Evolutionary conservation across 2,888 invertebrate species (phyloP), one percentile per base, ranked within the genome.

Genomic region (Himalopsyche kuldschensis): DNA sequence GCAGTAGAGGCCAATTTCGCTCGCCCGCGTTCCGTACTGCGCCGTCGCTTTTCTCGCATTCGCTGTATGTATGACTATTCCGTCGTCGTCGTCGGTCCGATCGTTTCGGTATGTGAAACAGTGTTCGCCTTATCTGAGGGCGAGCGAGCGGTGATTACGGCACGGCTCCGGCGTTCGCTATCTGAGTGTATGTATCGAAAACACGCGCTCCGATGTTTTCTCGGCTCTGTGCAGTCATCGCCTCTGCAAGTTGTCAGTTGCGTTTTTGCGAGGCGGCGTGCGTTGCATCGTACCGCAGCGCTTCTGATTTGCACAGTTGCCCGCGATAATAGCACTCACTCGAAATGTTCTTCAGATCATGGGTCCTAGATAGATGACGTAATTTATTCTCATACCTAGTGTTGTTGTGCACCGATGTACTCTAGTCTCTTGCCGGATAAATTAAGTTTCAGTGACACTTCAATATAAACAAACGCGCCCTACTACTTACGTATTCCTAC

Each of bases 201-300:
- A 69, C 69, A 69, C 69, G 69, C 69, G 69, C 69, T 69, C 69
- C 69, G 27, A 69, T 69, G 69, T 69, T 69, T 69, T 69, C 69
- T 69, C 27, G 69, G 69, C 30, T 69, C 69, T 24, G 24, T 27
- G 24, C 15, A 69, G 69, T 27, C 69, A 27, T 24, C 69, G 27
- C 69, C 69, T 69, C 69, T 27, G 69, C 69, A 27, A 24, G 69
- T 69, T 69, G 69, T 69, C 69, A 69, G 69, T 69, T 69, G 69
- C 69, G 69, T 69, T 69, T 69, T 69, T 47, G 77, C 35, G 31
- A 77, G 31, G 79, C 79, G n/a, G 47, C 79, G 46, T 48, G 79
- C 79, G 24, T 79, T 79, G 79, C 79, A 31, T 27, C 46, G 20
- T n/a, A 35, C 77, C 46, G 41, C 77, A 17, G 24, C 76, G 35